phyloP scores from a whole-genome alignment of 1,140 invertebrate species.

The Leptopilina boulardi region DNA sequence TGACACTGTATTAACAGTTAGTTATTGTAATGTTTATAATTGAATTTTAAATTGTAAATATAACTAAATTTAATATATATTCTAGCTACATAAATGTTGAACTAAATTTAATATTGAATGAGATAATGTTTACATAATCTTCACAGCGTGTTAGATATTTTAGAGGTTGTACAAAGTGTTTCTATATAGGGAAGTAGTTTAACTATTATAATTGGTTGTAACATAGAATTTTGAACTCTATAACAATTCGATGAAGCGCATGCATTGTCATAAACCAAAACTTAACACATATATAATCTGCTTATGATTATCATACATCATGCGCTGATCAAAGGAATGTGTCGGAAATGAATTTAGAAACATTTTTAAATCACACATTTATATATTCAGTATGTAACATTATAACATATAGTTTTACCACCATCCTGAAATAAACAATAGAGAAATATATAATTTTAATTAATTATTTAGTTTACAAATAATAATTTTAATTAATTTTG shows the following conservation, averaged over 20 bases:
- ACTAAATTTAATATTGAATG: neutral
- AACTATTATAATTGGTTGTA: constrained; percentile 4
- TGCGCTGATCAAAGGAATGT: too few species aligned
- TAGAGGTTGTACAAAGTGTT: constrained; percentile 11
- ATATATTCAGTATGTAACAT: too few species aligned
- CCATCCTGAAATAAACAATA: too few species aligned
- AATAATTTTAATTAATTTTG: too few species aligned
- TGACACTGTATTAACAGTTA: too few species aligned
- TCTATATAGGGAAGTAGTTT: neutral
- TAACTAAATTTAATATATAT: neutral
- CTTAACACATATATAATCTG: neutral
- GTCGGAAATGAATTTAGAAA: too few species aligned
- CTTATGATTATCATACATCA: constrained; percentile 2
- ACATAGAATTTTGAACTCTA: constrained; percentile 9
- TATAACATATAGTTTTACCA: too few species aligned
- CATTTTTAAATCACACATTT: too few species aligned
- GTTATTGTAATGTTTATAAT: too few species aligned
- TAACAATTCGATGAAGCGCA: neutral
- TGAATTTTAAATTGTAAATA: too few species aligned
- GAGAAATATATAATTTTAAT: too few species aligned
- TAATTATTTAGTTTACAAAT: too few species aligned
- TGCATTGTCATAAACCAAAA: neutral
- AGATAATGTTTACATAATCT: constrained; percentile 10
- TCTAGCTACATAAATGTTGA: neutral
- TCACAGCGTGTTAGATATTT: neutral